These are phyloP conservation scores for Crocodylus rhombifer DNA, from an alignment of 2,797 vertebrate species.

Conservation along the genomic window DNA sequence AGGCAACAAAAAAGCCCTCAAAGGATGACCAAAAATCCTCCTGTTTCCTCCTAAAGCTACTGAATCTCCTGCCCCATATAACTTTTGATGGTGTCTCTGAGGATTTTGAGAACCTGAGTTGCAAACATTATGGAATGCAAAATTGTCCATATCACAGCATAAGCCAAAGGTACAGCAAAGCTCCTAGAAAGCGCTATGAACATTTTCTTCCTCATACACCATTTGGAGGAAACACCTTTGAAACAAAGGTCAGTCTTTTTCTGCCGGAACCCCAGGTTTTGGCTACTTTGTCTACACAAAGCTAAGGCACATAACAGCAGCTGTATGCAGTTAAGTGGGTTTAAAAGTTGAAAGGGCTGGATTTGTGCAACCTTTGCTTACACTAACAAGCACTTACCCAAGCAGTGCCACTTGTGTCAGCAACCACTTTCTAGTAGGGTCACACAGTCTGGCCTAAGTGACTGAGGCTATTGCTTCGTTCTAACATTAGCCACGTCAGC, in stretches of 20 bases:
- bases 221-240: neutral
- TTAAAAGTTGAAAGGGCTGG: neutral
- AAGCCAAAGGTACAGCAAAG: neutral
- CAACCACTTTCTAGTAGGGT: accelerated
- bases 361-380: accelerated
- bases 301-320: neutral
- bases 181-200: neutral
- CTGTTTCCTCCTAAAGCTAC: neutral
- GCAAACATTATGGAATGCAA: neutral
- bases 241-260: neutral
- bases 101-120: neutral
- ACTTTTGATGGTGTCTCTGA: neutral
- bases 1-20: neutral
- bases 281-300: neutral
- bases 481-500: neutral
- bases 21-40: neutral
- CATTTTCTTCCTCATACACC: neutral
- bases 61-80: neutral
- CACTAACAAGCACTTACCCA: neutral
- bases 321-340: neutral
- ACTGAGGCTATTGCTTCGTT: neutral
- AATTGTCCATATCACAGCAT: neutral
- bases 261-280: neutral
- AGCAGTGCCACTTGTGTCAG: neutral
- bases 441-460: neutral